Conservation (phyloP, 1,140 invertebrate species). For the Drosophila ambigua region DNA sequence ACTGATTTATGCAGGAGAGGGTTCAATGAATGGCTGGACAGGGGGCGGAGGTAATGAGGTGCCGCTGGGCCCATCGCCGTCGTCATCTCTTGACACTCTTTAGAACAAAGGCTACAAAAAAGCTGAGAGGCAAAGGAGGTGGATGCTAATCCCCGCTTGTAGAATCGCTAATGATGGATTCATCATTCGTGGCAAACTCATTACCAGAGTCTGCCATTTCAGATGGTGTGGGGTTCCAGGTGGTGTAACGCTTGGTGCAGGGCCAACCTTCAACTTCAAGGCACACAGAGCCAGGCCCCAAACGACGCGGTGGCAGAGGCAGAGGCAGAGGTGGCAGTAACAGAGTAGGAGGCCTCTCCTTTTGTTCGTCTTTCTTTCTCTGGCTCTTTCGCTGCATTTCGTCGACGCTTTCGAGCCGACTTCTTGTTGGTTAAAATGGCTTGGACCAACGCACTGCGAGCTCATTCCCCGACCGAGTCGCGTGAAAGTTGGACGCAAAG, state of each 20-base stretch:
- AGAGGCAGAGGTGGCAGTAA: too few species aligned
- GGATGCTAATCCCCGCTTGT: slow-evolving; percentile 47
- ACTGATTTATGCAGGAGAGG: slow-evolving; percentile 36
- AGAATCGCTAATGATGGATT: slow-evolving; percentile 47
- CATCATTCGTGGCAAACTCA: slow-evolving; percentile 47
- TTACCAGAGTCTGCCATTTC: slow-evolving; percentile 25
- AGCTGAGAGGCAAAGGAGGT: slow-evolving; percentile 1
- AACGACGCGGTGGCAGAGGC: slow-evolving; percentile 2
- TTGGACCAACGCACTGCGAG: slow-evolving; percentile 68
- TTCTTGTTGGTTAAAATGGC: slow-evolving; percentile 80
- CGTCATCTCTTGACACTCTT: slow-evolving; percentile 12
- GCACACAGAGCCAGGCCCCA: slow-evolving; percentile 7
- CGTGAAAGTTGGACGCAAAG: slow-evolving; percentile 82
- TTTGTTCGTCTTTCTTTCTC: slow-evolving; percentile 45
- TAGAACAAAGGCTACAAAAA: slow-evolving; percentile 7
- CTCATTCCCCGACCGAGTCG: slow-evolving; percentile 79
- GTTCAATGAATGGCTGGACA: slow-evolving; percentile 11
- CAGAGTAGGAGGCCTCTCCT: slow-evolving; percentile 10
- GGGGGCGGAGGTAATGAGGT: slow-evolving; percentile 22
- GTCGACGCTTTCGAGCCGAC: slow-evolving; percentile 48
- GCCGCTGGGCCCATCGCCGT: background rate
- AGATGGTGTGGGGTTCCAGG: slow-evolving; percentile 14
- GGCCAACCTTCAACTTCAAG: slow-evolving; percentile 70
- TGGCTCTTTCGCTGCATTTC: slow-evolving; percentile 48
- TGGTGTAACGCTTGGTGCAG: slow-evolving; percentile 8